These are phyloP conservation scores for Caerostris darwini DNA, from an alignment of 1,140 invertebrate species.

Conservation along the genomic window DNA sequence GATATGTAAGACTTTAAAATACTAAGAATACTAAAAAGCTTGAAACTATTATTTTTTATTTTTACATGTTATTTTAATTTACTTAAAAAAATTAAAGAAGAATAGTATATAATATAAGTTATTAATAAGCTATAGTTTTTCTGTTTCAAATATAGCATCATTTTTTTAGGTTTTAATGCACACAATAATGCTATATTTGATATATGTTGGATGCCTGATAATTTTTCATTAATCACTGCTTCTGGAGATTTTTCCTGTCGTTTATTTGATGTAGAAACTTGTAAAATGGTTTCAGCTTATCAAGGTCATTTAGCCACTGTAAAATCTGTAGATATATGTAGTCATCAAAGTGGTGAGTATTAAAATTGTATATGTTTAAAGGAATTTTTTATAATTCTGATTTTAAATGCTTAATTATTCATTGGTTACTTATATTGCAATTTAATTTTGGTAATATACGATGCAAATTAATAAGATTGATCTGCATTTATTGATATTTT, in stretches of 20 bases:
- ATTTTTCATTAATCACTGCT: conserved; percentile 89
- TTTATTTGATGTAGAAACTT: conserved; percentile 86
- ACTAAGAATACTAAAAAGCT: too few relatives aligned
- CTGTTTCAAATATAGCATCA: neutral
- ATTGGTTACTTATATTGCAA: too few relatives aligned
- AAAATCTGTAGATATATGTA: conserved; percentile 88
- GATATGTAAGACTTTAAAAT: conserved; percentile 55
- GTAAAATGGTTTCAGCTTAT: conserved; percentile 84
- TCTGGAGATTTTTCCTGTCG: conserved; percentile 91
- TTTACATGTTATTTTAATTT: neutral
- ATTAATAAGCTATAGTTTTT: neutral
- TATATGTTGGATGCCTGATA: conserved; percentile 89
- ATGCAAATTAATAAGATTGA: too few relatives aligned
- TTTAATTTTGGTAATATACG: too few relatives aligned
- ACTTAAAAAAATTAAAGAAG: conserved; percentile 33
- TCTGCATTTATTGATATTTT: too few relatives aligned
- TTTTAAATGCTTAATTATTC: too few relatives aligned
- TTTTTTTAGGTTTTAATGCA: conserved; percentile 83
- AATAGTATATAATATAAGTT: conserved; percentile 57
- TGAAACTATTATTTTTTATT: neutral
- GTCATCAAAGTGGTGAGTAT: conserved; percentile 83
- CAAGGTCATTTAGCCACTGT: conserved; percentile 89
- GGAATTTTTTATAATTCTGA: too few relatives aligned
- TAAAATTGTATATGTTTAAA: too few relatives aligned
- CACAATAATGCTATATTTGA: conserved; percentile 95